Evolutionary conservation across 2,113 vertebrate genomes (phyloP).

Genomic region (Polyodon spathula): DNA sequence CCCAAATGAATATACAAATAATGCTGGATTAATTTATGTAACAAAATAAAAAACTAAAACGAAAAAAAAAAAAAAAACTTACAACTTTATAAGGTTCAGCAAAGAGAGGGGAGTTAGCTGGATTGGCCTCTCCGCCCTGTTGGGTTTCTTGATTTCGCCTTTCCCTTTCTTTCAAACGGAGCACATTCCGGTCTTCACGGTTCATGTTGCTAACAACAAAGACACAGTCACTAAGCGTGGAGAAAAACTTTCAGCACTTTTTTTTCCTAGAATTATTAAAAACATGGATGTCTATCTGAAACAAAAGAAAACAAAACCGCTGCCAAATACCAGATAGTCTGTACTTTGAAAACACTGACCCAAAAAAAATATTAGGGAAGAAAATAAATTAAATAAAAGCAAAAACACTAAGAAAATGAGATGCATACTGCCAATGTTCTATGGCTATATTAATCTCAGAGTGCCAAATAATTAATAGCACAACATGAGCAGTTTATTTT

Average conservation of each 20-base stretch:
- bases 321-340: no score
- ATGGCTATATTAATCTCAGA: no score
- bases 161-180: constrained; percentile 95
- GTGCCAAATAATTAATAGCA: no score
- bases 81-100: constrained; percentile 97
- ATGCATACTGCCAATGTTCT: no score
- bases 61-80: constrained; percentile 46
- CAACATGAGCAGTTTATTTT: no score
- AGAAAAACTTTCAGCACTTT: constrained; percentile 13
- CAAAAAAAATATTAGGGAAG: no score
- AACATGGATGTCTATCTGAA: neutral
- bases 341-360: no score
- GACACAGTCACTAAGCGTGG: constrained; percentile 41
- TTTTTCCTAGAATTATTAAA: neutral
- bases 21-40: constrained; percentile 1
- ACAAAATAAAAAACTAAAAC: constrained; percentile 10
- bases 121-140: constrained; percentile 93
- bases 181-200: constrained; percentile 99
- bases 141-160: constrained; percentile 78
- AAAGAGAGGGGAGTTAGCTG: constrained; percentile 93
- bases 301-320: neutral
- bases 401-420: no score
- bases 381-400: no score
- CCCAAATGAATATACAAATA: neutral
- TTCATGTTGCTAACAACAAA: constrained; percentile 93